Evolutionary conservation across 2,888 invertebrate species (phyloP), one percentile per base, ranked within the genome.

Genomic region (Xanthia icteritia): DNA sequence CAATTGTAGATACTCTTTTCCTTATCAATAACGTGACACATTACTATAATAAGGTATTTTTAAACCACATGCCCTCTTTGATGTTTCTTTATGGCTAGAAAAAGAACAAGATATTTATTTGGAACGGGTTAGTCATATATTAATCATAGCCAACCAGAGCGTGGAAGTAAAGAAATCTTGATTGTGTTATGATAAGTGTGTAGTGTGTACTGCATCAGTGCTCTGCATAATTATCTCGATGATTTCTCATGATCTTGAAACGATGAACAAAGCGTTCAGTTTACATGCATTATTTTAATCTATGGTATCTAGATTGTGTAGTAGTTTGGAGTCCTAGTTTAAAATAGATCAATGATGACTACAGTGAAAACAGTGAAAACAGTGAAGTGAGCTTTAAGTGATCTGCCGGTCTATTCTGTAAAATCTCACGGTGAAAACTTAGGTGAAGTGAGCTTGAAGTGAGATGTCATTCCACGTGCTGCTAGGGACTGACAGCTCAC

Each of bases 121-220:
- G 31, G 68, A 66, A 61, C 42, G 61, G 56, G 39, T 70, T 65
- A n/a, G n/a, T n/a, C n/a, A n/a, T n/a, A n/a, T n/a, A n/a, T n/a
- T n/a, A 60, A 75, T 76, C 6, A 79, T 42, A 58, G 56, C 45
- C 66, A 85, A 82, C 61, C 80, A 86, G 86, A 86, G 88, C 88
- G 67, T 80, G 65, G 27, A 76, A 75, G 67, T 13, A 69, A 79
- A 81, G 61, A 76, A 77, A 20, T 68, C 67, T 68, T 85, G 76
- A 68, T 71, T 75, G 76, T 61, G 69, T 72, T 76, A 72, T 67
- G 68, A 27, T 77, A 69, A 63, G 76, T 82, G 58, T 39, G 39
- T 31, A 31, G 31, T 31, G 39, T 51, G 42, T 82, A 27, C 61
- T 63, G 81, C 65, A 39, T 13, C 61, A 61, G 54, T 63, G 54